Base-by-base conservation (phyloP, 2,797 vertebrate species). In the Rhinella marina region DNA sequence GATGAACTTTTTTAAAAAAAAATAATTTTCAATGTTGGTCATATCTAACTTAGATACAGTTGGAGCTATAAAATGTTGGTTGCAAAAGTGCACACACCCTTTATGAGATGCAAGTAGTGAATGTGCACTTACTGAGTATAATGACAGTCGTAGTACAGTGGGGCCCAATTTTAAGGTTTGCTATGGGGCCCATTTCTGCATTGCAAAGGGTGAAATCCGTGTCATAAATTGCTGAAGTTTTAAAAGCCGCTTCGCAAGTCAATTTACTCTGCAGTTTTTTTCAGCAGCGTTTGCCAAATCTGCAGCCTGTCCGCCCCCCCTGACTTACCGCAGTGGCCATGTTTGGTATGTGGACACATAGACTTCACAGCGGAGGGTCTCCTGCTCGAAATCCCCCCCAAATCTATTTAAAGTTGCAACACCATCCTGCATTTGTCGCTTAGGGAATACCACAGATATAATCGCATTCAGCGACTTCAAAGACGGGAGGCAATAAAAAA, bases 391-490 rank as follows among this genome's bases (percentile, higher is more conserved):
- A 72, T n/a, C 13, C 21, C 23, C 75, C 50, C 29, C 27, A 16
- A 25, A 25, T 57, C 79, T 48, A 41, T 62, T 21, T 62, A 81
- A 57, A 7, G 50, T 16, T 32, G 27, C 64, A 56, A 61, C 8
- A 2, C 68, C 59, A 48, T 75, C 21, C 54, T 10, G 13, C 82
- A 75, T 84, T 75, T 41, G 19, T 23, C 17, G 14, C 68, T 32
- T 29, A 19, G 66, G 52, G 13, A 57, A 83, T 59, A 23, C 66
- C 23, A 68, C 59, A 56, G 68, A 16, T 83, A 84, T 57, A 59
- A 73, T 73, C 17, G 54, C 32, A 84, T 73, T 25, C 2, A 16
- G 23, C 9, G 3, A 84, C 68, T 59, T 84, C 82, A 84, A 84
- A 84, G 82, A 32, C 68, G 19, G 21, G 21, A 84, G 68, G 57